Conservation (phyloP, 2,113 vertebrate species). For the Pachyramphus minor region DNA sequence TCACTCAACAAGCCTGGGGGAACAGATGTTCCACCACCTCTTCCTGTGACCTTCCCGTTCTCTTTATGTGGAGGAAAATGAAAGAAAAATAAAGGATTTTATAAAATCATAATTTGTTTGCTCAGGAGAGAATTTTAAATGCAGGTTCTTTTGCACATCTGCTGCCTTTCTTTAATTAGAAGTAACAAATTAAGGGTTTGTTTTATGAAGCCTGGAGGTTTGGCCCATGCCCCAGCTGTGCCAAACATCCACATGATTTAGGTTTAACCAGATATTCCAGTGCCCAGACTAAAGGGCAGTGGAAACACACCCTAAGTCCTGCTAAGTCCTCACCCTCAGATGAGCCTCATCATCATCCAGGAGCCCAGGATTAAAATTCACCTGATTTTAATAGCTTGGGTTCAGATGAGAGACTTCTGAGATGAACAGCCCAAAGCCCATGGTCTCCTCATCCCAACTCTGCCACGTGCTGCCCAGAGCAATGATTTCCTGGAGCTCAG, state of each 20-base stretch:
- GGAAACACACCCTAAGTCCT: neutral
- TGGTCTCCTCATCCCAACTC: neutral
- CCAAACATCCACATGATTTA: neutral
- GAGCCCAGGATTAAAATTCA: neutral
- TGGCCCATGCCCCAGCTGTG: neutral
- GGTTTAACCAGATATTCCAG: neutral
- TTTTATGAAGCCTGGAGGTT: neutral
- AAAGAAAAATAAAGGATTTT: neutral
- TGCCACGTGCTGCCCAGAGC: neutral
- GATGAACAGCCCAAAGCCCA: neutral
- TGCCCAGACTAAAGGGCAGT: neutral
- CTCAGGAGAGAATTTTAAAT: neutral
- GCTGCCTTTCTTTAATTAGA: neutral
- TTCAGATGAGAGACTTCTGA: neutral
- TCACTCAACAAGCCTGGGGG: neutral
- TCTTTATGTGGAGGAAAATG: neutral
- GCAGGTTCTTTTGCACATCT: neutral
- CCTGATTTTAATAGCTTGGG: neutral
- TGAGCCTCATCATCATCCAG: neutral
- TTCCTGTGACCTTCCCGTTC: accelerated
- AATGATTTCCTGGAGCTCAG: neutral
- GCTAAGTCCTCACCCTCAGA: neutral
- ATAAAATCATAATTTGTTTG: neutral
- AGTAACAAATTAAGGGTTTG: neutral
- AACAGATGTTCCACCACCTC: neutral